A percentile compares a stretch with the other conserved stretches of the same genome.
Evolutionary conservation across 2,797 vertebrate genomes (phyloP).

Genomic region (Geotrypetes seraphini): DNA sequence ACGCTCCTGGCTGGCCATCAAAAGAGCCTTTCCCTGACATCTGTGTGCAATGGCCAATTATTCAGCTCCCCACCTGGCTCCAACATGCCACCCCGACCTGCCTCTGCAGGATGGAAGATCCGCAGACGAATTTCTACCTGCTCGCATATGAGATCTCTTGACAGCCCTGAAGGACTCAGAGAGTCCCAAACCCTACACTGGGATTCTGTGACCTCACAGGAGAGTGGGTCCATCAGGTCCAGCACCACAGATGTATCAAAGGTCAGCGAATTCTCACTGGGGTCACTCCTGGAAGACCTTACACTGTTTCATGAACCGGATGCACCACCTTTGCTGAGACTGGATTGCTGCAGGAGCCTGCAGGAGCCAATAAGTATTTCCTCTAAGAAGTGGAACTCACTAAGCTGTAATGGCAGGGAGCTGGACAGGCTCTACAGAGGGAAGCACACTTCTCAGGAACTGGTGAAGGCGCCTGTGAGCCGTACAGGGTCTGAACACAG

Average conservation of each 20-base stretch:
- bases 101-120: too few relatives aligned
- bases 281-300: neutral
- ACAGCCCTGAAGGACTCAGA: constrained; percentile 23
- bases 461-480: constrained; percentile 56
- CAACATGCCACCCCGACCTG: too few relatives aligned
- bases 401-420: constrained; percentile 39
- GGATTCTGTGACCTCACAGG: neutral
- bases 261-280: neutral
- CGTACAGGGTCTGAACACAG: neutral
- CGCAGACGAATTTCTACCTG: constrained; percentile 71
- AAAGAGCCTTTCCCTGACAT: constrained; percentile 39
- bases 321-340: neutral
- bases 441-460: constrained; percentile 61
- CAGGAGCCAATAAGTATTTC: neutral
- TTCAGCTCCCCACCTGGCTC: constrained; percentile 40
- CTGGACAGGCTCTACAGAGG: constrained; percentile 63
- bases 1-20: constrained; percentile 9
- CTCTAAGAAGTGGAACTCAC: constrained; percentile 43
- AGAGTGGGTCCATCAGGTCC: neutral
- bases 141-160: constrained; percentile 63
- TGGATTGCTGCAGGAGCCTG: neutral
- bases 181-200: neutral
- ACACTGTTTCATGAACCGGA: neutral
- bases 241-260: neutral
- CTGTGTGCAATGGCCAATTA: constrained; percentile 33